Evolutionary conservation across 92 coral and sea anemone genomes (phyloP), one percentile per base, ranked within the genome.

Genomic region (Desmophyllum pertusum): DNA sequence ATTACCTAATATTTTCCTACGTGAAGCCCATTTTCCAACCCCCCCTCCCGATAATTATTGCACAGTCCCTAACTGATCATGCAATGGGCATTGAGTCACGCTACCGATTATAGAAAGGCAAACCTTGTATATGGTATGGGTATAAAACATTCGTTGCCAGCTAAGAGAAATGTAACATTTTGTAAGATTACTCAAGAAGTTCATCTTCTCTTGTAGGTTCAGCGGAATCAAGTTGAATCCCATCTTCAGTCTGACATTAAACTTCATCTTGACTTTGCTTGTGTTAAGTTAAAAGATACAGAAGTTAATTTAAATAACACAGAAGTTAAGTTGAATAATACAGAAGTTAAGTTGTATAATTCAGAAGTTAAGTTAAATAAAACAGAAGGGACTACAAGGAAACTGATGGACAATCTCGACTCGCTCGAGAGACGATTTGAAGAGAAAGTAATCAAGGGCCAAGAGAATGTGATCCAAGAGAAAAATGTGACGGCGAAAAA

Each of bases 231-330:
- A 40, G 4, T 70, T 48, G 75, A 21, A 21, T 70, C 43, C 7
- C 75, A 70, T 39, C 75, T 70, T 38, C 75, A 70, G 10, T 17
- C 51, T 39, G 29, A 48, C 31, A 39, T 41, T 3, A 25, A 18
- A 4, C 30, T 9, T 5, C 75, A 70, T 19, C 75, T 39, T 70
- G 75, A 38, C 43, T 70, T 70, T 8, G 75, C 75, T n/a, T 70
- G 75, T n/a, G 33, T 70, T 3, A 70, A 70, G 19, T 37, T 70
- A 23, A 37, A 23, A 25, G 3, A 40, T 17, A n/a, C 76, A 2
- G 17, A 40, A 70, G 29, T 2, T 38, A 42, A 70, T 30, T 42
- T 70, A 23, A 37, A 23, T 42, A 10, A 40, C 33, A n/a, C 76
- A 2, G 17, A 40, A 70, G 29, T 2, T 38, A 42, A 70, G 50